These are phyloP conservation scores for Pseudoatta argentina DNA, from an alignment of 1,140 invertebrate genomes.

Conservation along the genomic window DNA sequence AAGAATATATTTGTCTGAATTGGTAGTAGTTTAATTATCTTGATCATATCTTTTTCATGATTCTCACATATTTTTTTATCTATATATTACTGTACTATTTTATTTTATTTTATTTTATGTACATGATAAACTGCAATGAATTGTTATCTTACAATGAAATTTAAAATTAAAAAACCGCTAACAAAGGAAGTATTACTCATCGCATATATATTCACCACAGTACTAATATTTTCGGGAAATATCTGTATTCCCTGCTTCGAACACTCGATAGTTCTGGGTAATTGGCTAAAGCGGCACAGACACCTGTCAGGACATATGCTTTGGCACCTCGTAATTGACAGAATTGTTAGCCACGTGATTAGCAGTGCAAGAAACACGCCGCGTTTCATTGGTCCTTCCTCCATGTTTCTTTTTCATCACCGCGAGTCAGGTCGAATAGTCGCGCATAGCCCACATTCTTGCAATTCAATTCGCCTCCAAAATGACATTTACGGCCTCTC, in stretches of 20 bases:
- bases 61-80: background rate
- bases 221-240: constrained; percentile 78
- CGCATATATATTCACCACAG: constrained; percentile 66
- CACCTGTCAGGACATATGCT: constrained; percentile 74
- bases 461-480: background rate
- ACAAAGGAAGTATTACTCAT: background rate
- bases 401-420: constrained; percentile 44
- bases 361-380: background rate
- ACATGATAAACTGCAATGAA: background rate
- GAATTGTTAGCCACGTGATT: constrained; percentile 31
- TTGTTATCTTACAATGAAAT: background rate
- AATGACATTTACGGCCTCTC: background rate
- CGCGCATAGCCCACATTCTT: constrained; percentile 50
- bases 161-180: background rate
- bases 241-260: constrained; percentile 64
- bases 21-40: constrained; percentile 6
- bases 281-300: constrained; percentile 70
- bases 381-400: constrained; percentile 34
- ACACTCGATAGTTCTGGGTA: constrained; percentile 73
- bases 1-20: background rate
- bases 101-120: background rate
- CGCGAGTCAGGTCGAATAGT: constrained; percentile 24
- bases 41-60: background rate
- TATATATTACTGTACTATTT: background rate
- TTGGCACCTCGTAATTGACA: constrained; percentile 41